These are phyloP conservation scores for Amiota mariae DNA, from an alignment of 2,888 invertebrate genomes.

Conservation along the genomic window DNA sequence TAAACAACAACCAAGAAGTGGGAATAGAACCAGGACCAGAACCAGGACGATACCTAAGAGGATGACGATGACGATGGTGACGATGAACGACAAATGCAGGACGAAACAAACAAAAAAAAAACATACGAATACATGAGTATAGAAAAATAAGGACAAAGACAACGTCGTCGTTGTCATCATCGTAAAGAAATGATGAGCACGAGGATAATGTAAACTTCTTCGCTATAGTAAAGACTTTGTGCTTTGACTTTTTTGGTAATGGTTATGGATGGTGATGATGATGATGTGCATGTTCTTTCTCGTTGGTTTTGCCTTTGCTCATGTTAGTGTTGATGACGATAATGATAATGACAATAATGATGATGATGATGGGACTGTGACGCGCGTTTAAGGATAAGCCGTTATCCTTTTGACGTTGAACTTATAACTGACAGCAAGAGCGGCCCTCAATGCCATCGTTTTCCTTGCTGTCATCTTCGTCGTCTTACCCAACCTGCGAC, in stretches of 20 bases:
- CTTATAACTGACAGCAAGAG: constrained; percentile 23
- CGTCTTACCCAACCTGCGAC: neutral
- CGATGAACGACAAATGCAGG: neutral
- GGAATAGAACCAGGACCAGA: neutral
- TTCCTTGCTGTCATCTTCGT: constrained; percentile 1
- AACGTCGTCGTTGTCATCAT: no score
- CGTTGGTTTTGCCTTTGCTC: neutral
- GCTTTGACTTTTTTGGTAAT: no score
- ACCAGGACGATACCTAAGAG: neutral
- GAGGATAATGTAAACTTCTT: no score
- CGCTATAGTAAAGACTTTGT: no score
- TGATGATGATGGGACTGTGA: neutral
- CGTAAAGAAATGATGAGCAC: no score
- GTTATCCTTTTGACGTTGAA: constrained; percentile 39
- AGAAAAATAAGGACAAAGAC: no score
- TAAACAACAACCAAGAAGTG: constrained; percentile 5
- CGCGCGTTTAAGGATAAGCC: constrained; percentile 39
- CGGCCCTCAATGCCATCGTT: neutral
- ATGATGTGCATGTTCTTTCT: no score
- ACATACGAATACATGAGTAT: no score
- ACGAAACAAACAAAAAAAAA: no score
- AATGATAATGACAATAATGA: neutral
- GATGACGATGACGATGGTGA: constrained; percentile 1
- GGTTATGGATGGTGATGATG: no score
- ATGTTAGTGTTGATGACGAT: neutral